These are phyloP conservation scores for Conchocele bisecta DNA, from an alignment of 2,888 invertebrate species.

Conservation along the genomic window DNA sequence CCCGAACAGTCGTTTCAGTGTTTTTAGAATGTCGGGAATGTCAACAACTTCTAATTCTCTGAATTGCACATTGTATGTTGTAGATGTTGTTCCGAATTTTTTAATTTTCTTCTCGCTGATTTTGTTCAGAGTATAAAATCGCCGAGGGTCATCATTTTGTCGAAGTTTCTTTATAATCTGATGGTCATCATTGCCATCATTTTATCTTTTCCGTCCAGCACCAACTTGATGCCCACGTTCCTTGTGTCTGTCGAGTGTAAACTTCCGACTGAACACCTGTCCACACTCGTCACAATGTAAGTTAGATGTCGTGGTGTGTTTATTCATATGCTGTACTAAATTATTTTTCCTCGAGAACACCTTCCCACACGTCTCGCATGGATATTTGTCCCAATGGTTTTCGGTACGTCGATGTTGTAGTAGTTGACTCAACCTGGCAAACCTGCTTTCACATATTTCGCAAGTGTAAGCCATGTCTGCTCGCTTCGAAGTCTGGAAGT, in stretches of 20 bases:
- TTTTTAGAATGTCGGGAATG: not conserved
- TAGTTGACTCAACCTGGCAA: conserved; percentile 23
- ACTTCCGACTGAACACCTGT: conserved; percentile 12
- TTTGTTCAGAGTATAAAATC: not conserved
- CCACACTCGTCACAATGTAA: conserved; percentile 30
- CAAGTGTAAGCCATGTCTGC: conserved; percentile 28
- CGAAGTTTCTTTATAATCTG: not conserved
- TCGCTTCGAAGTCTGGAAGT: no score
- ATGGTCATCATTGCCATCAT: not conserved
- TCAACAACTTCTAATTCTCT: not conserved
- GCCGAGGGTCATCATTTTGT: not conserved
- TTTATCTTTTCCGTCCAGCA: not conserved
- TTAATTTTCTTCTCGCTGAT: not conserved
- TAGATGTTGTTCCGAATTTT: not conserved
- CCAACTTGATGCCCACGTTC: not conserved
- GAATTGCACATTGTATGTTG: not conserved
- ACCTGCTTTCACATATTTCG: conserved; percentile 26
- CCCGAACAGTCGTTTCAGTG: not conserved
- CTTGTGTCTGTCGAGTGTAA: conserved; percentile 13
- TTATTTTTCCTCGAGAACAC: conserved; percentile 20
- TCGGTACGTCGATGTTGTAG: conserved; percentile 15
- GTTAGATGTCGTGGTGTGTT: conserved; percentile 11
- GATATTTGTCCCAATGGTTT: conserved; percentile 24
- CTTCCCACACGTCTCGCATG: conserved; percentile 21
- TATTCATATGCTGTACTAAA: conserved; percentile 25